Evolutionary conservation across 1,140 invertebrate species (phyloP), one percentile per base, ranked within the genome.

Genomic region (Eupristina koningsbergeri): DNA sequence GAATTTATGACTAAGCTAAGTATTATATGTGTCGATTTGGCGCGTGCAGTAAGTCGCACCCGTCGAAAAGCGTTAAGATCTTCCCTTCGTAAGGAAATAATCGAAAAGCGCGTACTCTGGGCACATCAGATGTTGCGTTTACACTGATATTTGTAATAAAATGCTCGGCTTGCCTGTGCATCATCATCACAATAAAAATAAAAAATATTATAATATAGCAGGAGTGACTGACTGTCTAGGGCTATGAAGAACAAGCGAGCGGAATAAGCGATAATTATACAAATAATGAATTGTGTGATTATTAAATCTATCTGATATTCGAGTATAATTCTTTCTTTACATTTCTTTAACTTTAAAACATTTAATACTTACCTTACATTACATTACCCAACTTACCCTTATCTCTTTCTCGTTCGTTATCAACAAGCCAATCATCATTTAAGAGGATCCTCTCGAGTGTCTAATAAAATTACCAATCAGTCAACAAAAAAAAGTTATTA

Each of bases 291-390:
- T 74, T 69, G 76, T 84, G 82, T 84, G 82, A 84, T 84, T 41
- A 84, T 84, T 84, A 84, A 84, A 84, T 36, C 76, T 84, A 84
- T 79, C 67, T 79, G 45, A 80, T 80, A 84, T 84, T 76, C 53
- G 29, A 80, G 67, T 39, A 80, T 31, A 50, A 63, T 64, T 36
- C 2, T 29, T 45, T 34, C 58, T 74, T 26, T 50, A 74, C 31
- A 63, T 45, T 7, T n/a, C 19, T 50, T 34, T 50, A 71, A 0
- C 9, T 19, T 36, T n/a, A n/a, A n/a, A n/a, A n/a, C n/a, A n/a
- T n/a, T n/a, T n/a, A n/a, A n/a, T n/a, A n/a, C n/a, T n/a, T n/a
- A n/a, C n/a, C n/a, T n/a, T n/a, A n/a, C n/a, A n/a, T n/a, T n/a
- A n/a, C n/a, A n/a, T n/a, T n/a, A n/a, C n/a, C n/a, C n/a, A n/a